Conservation (phyloP, 2,113 vertebrate species). For the Phoenicopterus ruber region DNA sequence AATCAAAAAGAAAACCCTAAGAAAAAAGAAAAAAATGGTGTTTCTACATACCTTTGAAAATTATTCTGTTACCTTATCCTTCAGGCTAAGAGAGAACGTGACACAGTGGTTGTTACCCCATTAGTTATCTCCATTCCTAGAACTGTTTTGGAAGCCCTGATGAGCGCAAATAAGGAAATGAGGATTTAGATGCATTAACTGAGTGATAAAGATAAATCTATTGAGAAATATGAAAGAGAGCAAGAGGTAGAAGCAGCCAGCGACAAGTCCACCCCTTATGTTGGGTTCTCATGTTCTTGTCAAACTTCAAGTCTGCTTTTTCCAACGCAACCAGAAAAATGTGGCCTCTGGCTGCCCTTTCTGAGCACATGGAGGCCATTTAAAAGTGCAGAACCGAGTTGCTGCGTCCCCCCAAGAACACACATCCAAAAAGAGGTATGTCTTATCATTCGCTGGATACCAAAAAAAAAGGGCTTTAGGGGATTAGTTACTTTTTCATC, state of each 20-base stretch:
- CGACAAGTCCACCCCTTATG: neutral
- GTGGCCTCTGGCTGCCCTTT: conserved; percentile 41
- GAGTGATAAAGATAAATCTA: neutral
- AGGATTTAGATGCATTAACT: neutral
- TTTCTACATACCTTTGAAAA: neutral
- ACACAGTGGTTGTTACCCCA: neutral
- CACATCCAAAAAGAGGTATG: neutral
- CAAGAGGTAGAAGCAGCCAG: neutral
- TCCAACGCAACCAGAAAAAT: neutral
- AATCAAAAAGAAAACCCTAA: neutral
- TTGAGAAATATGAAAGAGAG: neutral
- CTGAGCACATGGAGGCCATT: conserved; percentile 10
- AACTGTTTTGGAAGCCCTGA: neutral
- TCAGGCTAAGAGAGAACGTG: neutral
- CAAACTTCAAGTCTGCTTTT: neutral
- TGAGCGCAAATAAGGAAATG: neutral
- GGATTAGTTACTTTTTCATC: neutral
- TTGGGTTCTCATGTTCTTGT: neutral
- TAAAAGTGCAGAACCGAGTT: neutral
- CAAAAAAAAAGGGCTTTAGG: neutral
- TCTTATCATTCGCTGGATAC: neutral
- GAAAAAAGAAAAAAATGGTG: neutral
- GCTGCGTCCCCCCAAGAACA: neutral
- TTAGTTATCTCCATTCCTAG: neutral
- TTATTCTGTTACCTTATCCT: neutral